Evolutionary conservation across 2,888 invertebrate species (phyloP).

Genomic region (Pseudoips prasinana): DNA sequence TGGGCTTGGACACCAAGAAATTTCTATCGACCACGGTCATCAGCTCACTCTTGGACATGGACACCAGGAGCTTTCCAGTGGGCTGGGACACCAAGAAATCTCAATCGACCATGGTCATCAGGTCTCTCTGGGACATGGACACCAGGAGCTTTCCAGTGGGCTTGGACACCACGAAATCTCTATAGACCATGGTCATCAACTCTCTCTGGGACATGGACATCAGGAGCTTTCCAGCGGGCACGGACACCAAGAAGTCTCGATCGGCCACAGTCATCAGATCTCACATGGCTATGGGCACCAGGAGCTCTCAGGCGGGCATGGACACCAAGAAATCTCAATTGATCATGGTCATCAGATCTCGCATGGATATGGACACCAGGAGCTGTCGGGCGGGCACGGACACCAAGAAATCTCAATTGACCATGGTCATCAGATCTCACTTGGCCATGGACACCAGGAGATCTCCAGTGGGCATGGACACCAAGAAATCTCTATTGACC

Average conservation of each 20-base stretch:
- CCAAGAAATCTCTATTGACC: too few relatives aligned
- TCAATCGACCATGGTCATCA: background rate
- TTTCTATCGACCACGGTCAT: background rate
- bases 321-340: background rate
- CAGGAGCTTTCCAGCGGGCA: background rate
- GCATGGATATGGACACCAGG: conserved; percentile 14
- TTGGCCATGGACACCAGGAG: too few relatives aligned
- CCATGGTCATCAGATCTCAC: too few relatives aligned
- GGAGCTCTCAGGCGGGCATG: background rate
- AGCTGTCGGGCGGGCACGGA: too few relatives aligned
- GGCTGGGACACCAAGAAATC: background rate
- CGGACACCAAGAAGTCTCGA: background rate
- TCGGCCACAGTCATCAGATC: background rate
- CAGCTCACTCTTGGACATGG: background rate
- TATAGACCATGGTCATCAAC: background rate
- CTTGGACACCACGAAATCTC: background rate
- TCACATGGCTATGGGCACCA: conserved; percentile 8
- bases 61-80: too few relatives aligned
- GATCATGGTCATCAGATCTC: background rate
- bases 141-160: background rate
- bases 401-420: too few relatives aligned
- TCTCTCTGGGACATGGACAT: background rate
- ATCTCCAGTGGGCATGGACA: too few relatives aligned
- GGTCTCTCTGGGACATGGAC: background rate
- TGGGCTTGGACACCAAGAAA: too few relatives aligned